phyloP scores from a whole-genome alignment of 2,797 vertebrate species.

The Lepilemur ruficaudatus region DNA sequence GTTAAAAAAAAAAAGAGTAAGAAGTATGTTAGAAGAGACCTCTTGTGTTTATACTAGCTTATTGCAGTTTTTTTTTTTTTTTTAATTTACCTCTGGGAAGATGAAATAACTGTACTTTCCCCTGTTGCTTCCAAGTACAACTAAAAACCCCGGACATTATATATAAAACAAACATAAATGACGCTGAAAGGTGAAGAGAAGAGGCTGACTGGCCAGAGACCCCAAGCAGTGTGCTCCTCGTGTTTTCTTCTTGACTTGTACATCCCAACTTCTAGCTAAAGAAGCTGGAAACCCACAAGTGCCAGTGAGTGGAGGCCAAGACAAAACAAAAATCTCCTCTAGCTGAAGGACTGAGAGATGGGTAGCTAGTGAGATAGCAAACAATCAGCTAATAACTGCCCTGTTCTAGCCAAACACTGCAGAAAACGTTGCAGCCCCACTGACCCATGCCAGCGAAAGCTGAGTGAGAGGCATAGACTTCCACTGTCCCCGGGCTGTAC shows the following conservation, averaged over 20 bases:
- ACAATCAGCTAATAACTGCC: background rate
- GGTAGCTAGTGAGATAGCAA: background rate
- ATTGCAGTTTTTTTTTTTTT: background rate
- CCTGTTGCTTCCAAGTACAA: background rate
- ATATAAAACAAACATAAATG: background rate
- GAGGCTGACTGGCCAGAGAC: background rate
- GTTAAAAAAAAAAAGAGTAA: background rate
- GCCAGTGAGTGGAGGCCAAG: background rate
- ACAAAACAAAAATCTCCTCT: no score
- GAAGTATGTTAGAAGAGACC: conserved; percentile 36
- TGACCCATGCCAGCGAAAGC: background rate
- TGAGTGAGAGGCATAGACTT: background rate
- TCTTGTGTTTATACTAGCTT: conserved; percentile 58
- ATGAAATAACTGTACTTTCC: background rate
- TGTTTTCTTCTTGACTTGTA: background rate
- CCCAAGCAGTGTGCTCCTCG: accelerated
- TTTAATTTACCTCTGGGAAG: background rate
- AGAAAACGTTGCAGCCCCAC: background rate
- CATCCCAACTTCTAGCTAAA: background rate
- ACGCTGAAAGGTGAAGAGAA: background rate
- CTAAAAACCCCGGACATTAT: background rate
- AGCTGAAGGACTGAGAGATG: background rate
- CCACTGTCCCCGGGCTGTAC: background rate
- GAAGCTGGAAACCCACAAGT: background rate
- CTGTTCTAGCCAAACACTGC: background rate